phyloP scores from a whole-genome alignment of 2,113 vertebrate genomes.

The Tachuris rubrigastra region DNA sequence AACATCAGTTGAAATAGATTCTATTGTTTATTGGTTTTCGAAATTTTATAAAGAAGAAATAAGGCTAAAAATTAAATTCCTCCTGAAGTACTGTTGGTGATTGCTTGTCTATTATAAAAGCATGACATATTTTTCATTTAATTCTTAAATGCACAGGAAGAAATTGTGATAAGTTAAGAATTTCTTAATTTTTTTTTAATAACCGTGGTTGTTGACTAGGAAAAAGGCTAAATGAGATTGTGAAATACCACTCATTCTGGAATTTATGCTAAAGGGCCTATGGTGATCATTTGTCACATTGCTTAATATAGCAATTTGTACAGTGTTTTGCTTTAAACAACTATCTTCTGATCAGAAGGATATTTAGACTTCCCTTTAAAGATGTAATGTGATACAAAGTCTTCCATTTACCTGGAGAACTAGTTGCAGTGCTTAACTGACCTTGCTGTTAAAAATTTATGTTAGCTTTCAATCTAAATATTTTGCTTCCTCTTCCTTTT shows the following conservation, averaged over 20 bases:
- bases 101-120: neutral
- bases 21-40: neutral
- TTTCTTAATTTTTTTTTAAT: neutral
- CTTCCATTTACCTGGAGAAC: neutral
- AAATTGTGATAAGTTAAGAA: neutral
- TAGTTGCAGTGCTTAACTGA: neutral
- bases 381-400: neutral
- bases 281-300: neutral
- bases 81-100: neutral
- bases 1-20: neutral
- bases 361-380: neutral
- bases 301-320: neutral
- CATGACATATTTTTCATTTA: neutral
- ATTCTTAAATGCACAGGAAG: neutral
- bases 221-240: neutral
- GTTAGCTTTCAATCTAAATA: neutral
- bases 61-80: neutral
- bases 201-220: neutral
- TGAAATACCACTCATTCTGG: neutral
- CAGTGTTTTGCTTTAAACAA: neutral
- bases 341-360: neutral
- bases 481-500: neutral
- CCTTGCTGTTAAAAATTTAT: neutral
- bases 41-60: neutral
- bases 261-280: neutral